Conservation (phyloP, 64 coral and sea anemone species). For the Platygyra sinensis region DNA sequence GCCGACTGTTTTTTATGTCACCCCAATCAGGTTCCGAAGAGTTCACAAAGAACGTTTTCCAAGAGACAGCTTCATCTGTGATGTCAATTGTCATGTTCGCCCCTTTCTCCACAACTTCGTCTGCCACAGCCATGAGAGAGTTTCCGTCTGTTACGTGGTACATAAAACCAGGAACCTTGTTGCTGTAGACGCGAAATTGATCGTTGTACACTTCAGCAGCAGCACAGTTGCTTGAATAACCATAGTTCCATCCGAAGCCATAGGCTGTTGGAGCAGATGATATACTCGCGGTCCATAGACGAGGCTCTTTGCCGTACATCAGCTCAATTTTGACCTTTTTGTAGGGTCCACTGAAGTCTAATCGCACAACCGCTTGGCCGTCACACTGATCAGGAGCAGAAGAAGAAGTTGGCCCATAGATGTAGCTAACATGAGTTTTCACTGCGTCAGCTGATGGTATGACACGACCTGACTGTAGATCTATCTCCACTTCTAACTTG, state of each 20-base stretch:
- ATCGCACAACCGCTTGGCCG: constrained; percentile 46
- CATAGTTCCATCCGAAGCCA: constrained; percentile 67
- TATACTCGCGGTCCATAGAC: constrained; percentile 56
- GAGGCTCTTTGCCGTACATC: constrained; percentile 60
- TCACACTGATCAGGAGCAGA: constrained; percentile 22
- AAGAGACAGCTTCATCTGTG: constrained; percentile 38
- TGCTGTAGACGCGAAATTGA: constrained; percentile 70
- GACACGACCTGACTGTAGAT: constrained; percentile 3
- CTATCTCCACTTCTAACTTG: constrained; percentile 22
- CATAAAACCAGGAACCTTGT: constrained; percentile 38
- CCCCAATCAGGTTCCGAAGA: background rate
- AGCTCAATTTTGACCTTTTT: constrained; percentile 58
- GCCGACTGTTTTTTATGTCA: background rate
- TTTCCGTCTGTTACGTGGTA: constrained; percentile 40
- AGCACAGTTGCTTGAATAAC: constrained; percentile 68
- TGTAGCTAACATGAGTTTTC: background rate
- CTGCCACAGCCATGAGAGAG: constrained; percentile 47
- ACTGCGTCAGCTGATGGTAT: background rate
- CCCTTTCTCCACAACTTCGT: constrained; percentile 44
- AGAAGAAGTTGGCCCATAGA: constrained; percentile 17
- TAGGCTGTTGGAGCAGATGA: constrained; percentile 52
- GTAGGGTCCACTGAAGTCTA: constrained; percentile 64
- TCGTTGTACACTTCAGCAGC: constrained; percentile 58
- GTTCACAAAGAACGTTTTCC: constrained; percentile 21
- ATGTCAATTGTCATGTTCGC: constrained; percentile 42